Percentiles rank a stretch among this genome's conserved stretches.
Evolutionary conservation across 2,113 vertebrate genomes (phyloP).

Genomic region (Setophaga coronata): DNA sequence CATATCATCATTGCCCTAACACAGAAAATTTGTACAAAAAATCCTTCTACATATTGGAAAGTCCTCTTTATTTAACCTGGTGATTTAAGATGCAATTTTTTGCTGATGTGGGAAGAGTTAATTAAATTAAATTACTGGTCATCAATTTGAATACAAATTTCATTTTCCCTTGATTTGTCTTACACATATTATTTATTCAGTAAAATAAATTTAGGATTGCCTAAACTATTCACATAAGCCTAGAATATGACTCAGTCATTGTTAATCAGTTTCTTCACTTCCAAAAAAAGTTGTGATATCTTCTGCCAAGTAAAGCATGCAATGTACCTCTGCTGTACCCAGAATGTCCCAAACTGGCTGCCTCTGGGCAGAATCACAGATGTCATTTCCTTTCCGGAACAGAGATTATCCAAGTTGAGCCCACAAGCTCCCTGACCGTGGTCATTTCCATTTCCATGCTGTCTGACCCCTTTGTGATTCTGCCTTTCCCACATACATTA

Average conservation of each 20-base stretch:
- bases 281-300: neutral
- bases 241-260: neutral
- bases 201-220: neutral
- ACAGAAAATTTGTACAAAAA: neutral
- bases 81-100: neutral
- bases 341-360: neutral
- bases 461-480: neutral
- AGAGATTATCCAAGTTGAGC: neutral
- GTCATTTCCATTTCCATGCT: neutral
- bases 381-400: neutral
- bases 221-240: neutral
- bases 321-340: neutral
- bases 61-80: neutral
- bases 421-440: fast-evolving
- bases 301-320: neutral
- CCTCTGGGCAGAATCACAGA: neutral
- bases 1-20: neutral
- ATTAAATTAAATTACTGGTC: neutral
- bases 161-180: neutral
- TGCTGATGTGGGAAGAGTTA: neutral
- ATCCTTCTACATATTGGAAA: neutral
- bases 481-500: neutral
- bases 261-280: neutral
- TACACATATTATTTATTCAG: neutral
- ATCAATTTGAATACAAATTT: neutral